Evolutionary conservation across 23 tunicate genomes (phyloP), one percentile per base, ranked within the genome.

Genomic region (Ascidia mentula): DNA sequence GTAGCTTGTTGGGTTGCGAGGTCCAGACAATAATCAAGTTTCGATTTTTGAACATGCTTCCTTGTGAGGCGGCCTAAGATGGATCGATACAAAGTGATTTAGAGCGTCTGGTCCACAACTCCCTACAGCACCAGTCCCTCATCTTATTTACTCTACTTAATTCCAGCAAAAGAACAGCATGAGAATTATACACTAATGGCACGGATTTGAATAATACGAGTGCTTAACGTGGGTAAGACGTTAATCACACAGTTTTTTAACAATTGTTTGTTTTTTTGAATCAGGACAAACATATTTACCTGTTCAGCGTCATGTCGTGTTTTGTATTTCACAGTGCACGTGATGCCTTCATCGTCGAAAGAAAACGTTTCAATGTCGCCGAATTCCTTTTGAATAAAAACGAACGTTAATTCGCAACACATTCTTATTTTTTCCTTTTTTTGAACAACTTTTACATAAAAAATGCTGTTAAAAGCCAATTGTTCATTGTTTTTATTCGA

Each of bases 251-350:
- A 42, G 15, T 12, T 42, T 42, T 42, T 42, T 42, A 15, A 42
- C 53, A 12, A 12, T 42, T 9, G 53, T 42, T 12, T 26, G 9
- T 28, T 36, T 36, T 26, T 28, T 22, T 61, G 30, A 31, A n/a
- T 37, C n/a, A n/a, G n/a, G n/a, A n/a, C n/a, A n/a, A n/a, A n/a
- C n/a, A n/a, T n/a, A n/a, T 76, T 18, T 1, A 88, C 97, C 79
- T 81, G 82, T 76, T 90, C 96, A 1, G 99, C 99, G 32, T 80
- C 88, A 17, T 79, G 87, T 37, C 99, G 73, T 38, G 89, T 77
- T 32, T 88, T 81, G 78, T 82, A 95, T 40, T 95, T 92, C 42
- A 95, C 79, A 37, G 80, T 83, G 78, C 88, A 90, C 18, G 89
- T 81, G 73, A 82, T 74, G 9, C 81, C 89, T 32, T 90, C 92